Evolutionary conservation across 2,797 vertebrate genomes (phyloP).

Genomic region (Ctenopoma multispine): DNA sequence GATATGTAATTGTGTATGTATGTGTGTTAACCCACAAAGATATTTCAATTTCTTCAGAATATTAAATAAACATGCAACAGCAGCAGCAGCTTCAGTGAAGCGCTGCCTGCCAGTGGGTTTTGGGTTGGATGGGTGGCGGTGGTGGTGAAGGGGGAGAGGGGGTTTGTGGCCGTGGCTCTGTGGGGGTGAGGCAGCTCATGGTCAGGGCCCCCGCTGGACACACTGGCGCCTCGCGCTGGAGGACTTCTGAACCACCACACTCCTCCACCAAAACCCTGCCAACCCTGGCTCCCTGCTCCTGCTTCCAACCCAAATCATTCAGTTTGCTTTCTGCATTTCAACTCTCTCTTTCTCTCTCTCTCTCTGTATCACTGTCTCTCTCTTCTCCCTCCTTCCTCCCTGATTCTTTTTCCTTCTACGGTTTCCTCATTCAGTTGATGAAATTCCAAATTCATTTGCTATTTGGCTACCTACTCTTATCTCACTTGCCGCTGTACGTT

Average conservation of each 20-base stretch:
- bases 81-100: conserved; percentile 80
- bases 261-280: conserved; percentile 88
- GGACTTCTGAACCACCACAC: conserved; percentile 94
- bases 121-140: conserved; percentile 84
- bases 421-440: conserved; percentile 64
- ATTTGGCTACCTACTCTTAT: conserved; percentile 49
- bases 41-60: conserved; percentile 91
- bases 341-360: conserved; percentile 32
- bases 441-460: conserved; percentile 70
- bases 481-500: conserved; percentile 49
- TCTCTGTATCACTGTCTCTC: conserved; percentile 15
- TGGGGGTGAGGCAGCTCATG: conserved; percentile 87
- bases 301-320: conserved; percentile 83
- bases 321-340: conserved; percentile 69
- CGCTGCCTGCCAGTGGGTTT: conserved; percentile 86
- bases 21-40: conserved; percentile 87
- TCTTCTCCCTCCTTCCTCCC: conserved; percentile 47
- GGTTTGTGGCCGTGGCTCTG: conserved; percentile 85
- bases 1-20: conserved; percentile 76
- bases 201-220: conserved; percentile 90
- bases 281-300: conserved; percentile 80
- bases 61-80: conserved; percentile 90
- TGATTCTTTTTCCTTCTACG: conserved; percentile 52
- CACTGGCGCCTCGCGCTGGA: conserved; percentile 92
- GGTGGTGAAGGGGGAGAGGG: conserved; percentile 75